phyloP scores from a whole-genome alignment of 2,888 invertebrate species.

The Pantelozetes paolii region DNA sequence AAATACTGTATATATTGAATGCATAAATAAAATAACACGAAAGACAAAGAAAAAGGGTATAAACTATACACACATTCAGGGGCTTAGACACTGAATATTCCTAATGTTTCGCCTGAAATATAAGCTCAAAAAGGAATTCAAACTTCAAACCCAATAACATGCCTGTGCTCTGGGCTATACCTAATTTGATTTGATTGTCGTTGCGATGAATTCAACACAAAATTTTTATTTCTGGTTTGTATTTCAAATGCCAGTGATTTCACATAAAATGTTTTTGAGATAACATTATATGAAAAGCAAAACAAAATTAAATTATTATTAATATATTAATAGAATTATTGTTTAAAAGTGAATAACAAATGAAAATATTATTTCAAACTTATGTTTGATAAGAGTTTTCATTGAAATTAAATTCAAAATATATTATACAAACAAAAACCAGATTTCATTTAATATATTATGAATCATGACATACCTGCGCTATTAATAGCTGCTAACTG shows the following conservation, averaged over 20 bases:
- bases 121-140: no score
- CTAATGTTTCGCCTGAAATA: no score
- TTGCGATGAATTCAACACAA: neutral
- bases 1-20: no score
- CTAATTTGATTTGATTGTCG: neutral
- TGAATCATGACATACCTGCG: slow-evolving; percentile 40
- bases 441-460: no score
- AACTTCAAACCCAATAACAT: no score
- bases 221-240: neutral
- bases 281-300: neutral
- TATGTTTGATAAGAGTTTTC: neutral
- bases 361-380: neutral
- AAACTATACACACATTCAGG: no score
- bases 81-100: no score
- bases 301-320: neutral
- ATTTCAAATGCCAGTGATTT: neutral
- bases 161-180: no score
- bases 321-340: neutral
- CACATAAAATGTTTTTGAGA: neutral
- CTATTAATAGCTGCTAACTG: slow-evolving; percentile 47
- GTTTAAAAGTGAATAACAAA: neutral
- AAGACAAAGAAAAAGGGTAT: no score
- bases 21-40: no score
- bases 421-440: neutral
- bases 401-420: no score